Evolutionary conservation across 2,888 invertebrate species (phyloP), one percentile per base, ranked within the genome.

Genomic region (Cheilosia scutellata): DNA sequence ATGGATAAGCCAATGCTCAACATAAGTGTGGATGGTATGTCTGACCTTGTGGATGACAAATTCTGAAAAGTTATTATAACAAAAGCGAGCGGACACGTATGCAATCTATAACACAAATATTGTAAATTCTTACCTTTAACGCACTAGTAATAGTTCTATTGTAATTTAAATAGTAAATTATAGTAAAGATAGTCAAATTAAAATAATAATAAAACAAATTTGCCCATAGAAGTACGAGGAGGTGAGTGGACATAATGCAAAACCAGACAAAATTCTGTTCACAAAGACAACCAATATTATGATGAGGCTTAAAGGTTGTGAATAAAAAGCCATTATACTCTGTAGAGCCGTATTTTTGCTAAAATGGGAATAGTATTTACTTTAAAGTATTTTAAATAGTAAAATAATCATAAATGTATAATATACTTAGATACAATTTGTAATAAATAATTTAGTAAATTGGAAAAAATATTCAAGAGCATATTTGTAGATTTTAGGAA

Each of bases 1-100:
- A 88, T 93, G 60, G 92, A 93, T 55, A 93, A 92, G 74, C 90
- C 92, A 42, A 88, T 93, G 78, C 79, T 91, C 88, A 86, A 89
- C 77, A 91, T 92, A 27, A 90, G 90, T 31, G 91, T 92, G 7
- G 91, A 92, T 71, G 90, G 90, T 47, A 92, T 92, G 13, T 90
- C 89, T 27, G 92, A 92, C 87, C 89, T 92, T 37, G 92, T 91
- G 7, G 91, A 91, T 88, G 91, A 91, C 71, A 90, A 90, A 87
- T 68, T 89, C 88, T 70, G 79, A 89, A 13, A 79, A 87, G 5
- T 57, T 76, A 51, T 40, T 79, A 37, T 47, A 11, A 29, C 29
- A 44, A 72, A 11, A 25, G 29, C n/a, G 44, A 75, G 13, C 75
- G 68, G 75, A 72, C 78, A 83, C 74, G 74, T 74, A 68, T 83